Conservation (phyloP, 2,888 invertebrate species). For the Agapetus fuscipes region DNA sequence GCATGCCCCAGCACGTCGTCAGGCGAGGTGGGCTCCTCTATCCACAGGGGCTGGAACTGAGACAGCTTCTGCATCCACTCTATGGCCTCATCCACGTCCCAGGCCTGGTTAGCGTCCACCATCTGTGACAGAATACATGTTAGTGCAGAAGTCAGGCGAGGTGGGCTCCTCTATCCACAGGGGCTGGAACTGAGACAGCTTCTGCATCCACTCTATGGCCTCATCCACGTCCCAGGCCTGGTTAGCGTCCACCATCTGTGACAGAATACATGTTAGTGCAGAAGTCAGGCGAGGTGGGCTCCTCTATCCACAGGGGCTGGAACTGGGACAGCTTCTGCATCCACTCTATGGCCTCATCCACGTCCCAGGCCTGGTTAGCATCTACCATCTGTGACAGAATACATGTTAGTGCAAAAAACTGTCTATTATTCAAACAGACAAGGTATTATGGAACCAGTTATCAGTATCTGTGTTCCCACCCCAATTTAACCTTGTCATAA, state of each 20-base stretch:
- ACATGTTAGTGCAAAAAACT: too few relatives aligned
- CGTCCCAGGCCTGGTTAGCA: constrained; percentile 85
- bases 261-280: too few relatives aligned
- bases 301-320: constrained; percentile 82
- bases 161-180: constrained; percentile 93
- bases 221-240: constrained; percentile 81
- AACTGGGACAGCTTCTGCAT: constrained; percentile 66
- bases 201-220: constrained; percentile 79
- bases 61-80: constrained; percentile 74
- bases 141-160: too few relatives aligned
- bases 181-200: constrained; percentile 61
- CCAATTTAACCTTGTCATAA: too few relatives aligned
- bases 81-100: constrained; percentile 79
- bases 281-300: constrained; percentile 86
- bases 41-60: constrained; percentile 71
- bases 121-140: too few relatives aligned
- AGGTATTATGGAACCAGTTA: neutral
- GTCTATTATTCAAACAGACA: constrained; percentile 33
- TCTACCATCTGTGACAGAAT: constrained; percentile 78
- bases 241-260: constrained; percentile 78
- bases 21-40: constrained; percentile 89
- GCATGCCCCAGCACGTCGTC: constrained; percentile 87
- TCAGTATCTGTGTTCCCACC: too few relatives aligned
- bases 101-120: constrained; percentile 84
- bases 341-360: constrained; percentile 77